These are phyloP conservation scores for Pampusana beccarii DNA, from an alignment of 2,113 vertebrate species.

Conservation along the genomic window DNA sequence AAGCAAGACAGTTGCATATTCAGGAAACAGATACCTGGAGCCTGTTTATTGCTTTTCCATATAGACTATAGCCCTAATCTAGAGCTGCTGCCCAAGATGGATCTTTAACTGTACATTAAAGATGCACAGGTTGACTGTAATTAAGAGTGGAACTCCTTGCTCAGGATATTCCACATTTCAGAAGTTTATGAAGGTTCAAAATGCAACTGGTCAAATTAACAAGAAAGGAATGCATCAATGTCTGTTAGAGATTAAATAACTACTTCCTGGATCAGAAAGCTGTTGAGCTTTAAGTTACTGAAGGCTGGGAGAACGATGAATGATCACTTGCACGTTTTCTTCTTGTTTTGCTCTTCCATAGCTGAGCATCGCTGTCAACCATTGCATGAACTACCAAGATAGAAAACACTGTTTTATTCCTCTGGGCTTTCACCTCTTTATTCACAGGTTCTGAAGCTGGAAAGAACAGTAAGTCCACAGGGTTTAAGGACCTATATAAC, in stretches of 20 bases:
- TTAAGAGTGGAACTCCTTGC: neutral
- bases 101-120: neutral
- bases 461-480: neutral
- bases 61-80: neutral
- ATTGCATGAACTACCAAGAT: neutral
- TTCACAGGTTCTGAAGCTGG: neutral
- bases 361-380: neutral
- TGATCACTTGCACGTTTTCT: neutral
- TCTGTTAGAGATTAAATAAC: neutral
- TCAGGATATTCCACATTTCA: neutral
- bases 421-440: neutral
- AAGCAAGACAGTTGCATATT: neutral
- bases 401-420: neutral
- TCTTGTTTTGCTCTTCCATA: neutral
- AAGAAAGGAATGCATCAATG: neutral
- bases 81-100: neutral
- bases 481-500: neutral
- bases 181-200: neutral
- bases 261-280: neutral
- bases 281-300: neutral
- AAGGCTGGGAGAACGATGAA: neutral
- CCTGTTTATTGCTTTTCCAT: neutral
- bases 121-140: neutral
- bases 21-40: neutral
- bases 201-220: neutral